Percentiles rank a stretch among this genome's conserved stretches.
Conservation (phyloP, 2,797 vertebrate species). For the Prionace glauca region DNA sequence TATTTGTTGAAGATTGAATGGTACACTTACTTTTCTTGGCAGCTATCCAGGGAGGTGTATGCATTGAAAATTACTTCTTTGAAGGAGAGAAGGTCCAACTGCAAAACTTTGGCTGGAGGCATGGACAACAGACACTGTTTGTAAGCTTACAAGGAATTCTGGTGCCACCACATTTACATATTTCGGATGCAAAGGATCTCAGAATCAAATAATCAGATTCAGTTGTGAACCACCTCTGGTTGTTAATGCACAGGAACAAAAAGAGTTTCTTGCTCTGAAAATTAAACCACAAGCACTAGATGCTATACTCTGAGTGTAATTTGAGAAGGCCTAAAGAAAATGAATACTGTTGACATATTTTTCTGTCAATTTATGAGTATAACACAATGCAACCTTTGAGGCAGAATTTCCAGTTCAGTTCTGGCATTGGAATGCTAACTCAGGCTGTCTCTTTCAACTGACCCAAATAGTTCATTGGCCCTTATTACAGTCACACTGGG, state of each 20-base stretch:
- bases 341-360: not conserved
- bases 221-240: not conserved
- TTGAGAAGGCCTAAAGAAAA: not conserved
- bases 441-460: not conserved
- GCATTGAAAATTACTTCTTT: not conserved
- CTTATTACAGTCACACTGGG: not conserved
- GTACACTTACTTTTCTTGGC: not conserved
- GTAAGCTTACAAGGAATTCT: not conserved
- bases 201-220: not conserved
- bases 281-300: not conserved
- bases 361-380: not conserved
- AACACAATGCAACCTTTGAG: not conserved
- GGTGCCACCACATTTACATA: not conserved
- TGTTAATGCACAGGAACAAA: not conserved
- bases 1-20: not conserved
- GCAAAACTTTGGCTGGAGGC: not conserved
- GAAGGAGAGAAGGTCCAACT: not conserved
- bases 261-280: not conserved
- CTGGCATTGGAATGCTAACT: not conserved
- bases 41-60: not conserved
- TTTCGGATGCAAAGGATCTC: not conserved
- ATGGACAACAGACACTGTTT: not conserved
- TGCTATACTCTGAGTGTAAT: not conserved
- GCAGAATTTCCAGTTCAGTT: not conserved
- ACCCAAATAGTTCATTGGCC: not conserved